These are phyloP conservation scores for Drosophila flavopinicola DNA, from an alignment of 2,888 invertebrate genomes.

Conservation along the genomic window DNA sequence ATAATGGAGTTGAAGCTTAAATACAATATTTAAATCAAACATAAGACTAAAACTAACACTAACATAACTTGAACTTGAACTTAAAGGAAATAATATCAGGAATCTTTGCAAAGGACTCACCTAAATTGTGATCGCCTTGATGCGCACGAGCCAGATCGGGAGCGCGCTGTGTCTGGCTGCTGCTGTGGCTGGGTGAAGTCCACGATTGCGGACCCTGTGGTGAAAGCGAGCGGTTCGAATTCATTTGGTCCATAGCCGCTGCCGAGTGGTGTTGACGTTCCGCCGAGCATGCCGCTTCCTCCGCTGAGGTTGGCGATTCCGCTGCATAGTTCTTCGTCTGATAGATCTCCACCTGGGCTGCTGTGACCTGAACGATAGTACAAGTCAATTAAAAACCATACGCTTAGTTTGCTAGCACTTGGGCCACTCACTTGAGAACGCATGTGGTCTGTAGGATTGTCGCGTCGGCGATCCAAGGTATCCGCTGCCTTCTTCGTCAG, in stretches of 20 bases:
- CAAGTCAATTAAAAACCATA: not conserved
- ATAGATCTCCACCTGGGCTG: conserved; percentile 85
- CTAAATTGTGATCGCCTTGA: conserved; percentile 85
- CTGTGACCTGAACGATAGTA: conserved; percentile 82
- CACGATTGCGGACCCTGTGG: conserved; percentile 84
- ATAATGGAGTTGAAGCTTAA: conserved; percentile 24
- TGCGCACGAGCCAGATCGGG: conserved; percentile 85
- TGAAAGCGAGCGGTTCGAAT: conserved; percentile 85
- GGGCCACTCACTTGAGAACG: conserved; percentile 85
- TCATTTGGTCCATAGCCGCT: conserved; percentile 84
- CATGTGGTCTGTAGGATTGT: conserved; percentile 85
- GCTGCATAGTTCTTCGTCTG: conserved; percentile 85
- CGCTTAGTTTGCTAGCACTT: not conserved
- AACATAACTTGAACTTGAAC: too few relatives aligned
- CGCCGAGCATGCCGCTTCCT: conserved; percentile 76
- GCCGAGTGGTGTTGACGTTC: conserved; percentile 84
- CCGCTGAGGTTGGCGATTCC: conserved; percentile 84
- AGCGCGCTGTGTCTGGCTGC: conserved; percentile 81
- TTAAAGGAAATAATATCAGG: not conserved
- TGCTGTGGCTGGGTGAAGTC: conserved; percentile 85
- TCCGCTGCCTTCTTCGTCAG: conserved; percentile 93
- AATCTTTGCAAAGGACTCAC: conserved; percentile 60
- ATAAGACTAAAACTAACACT: conserved; percentile 2
- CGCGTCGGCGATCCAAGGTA: conserved; percentile 85
- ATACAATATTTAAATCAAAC: conserved; percentile 2